Evolutionary conservation across 2,888 invertebrate genomes (phyloP), one percentile per base, ranked within the genome.

Genomic region (Zhuqinia jingwanae): DNA sequence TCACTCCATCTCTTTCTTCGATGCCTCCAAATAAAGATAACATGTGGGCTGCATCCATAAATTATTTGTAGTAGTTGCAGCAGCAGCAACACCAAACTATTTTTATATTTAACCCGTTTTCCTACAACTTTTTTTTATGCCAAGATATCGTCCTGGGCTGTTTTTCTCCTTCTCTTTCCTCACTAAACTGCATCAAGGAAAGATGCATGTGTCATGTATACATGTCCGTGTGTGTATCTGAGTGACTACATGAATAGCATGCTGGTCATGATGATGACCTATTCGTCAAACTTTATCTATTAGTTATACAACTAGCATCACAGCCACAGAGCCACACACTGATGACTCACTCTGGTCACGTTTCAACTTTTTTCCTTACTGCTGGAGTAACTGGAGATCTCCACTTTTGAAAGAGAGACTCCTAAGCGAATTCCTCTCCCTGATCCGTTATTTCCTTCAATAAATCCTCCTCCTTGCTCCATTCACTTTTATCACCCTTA

Each of bases 321-420:
- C 42, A n/a, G n/a, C n/a, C n/a, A 13, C 25, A 20, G 5, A 42
- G 10, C 70, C 17, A 20, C 76, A n/a, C 27, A 15, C 45, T 76
- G 58, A 80, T 85, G 65, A 68, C 42, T 17, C 20, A 85, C 42
- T 42, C 85, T n/a, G 65, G 80, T 85, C 85, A 85, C 85, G 85
- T 85, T 47, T 60, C 56, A 22, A 22, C 30, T 65, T 53, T n/a
- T n/a, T 83, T 70, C 25, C 70, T n/a, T 50, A 13, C 15, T n/a
- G n/a, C n/a, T n/a, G n/a, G 45, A 17, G 42, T 22, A 73, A 60
- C 58, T 53, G 22, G 30, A 70, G 83, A 84, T n/a, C n/a, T n/a
- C 77, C 63, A 36, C 42, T 30, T 60, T 42, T 30, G 30, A 65
- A 68, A 78, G 73, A 63, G 53, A 77, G n/a, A n/a, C n/a, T 20